Evolutionary conservation across 2,113 vertebrate genomes (phyloP), one percentile per base, ranked within the genome.

Genomic region (Thryonomys swinderianus): DNA sequence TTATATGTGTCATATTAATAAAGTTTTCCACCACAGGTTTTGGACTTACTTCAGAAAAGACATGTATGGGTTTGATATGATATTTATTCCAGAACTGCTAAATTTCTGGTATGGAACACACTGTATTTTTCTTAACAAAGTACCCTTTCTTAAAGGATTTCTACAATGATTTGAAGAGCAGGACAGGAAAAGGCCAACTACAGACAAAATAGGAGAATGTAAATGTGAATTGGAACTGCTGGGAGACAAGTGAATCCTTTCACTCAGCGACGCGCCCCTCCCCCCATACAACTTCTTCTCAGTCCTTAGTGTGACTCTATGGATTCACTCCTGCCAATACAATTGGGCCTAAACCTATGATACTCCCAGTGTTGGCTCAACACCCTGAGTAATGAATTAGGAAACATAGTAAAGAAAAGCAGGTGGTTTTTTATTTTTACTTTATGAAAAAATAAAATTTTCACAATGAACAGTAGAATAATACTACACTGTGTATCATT

Each of bases 231-330:
- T 73, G 20, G 34, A 18, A 69, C 45, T 86, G 51, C 37, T 64
- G 18, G 7, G 4, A 18, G 76, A 37, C 55, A 71, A 71, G 2
- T 16, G 32, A 27, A 67, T 90, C 34, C 30, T 48, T 78, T 51
- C 10, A 37, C 2, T 48, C 66, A 45, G 23, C 5, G 23, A 3
- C 17, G 3, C 59, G 1, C 2, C 7, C 16, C 30, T 7, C 23
- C 25, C 32, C 11, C 30, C 25, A 7, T 45, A 3, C 45, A 64
- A 17, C 18, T 74, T 71, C 32, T 18, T 62, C 10, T 95, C 74
- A 40, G 40, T 90, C n/a, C 61, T 73, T 51, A 74, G 42, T 73
- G 45, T 40, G 23, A 64, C 30, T 67, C 45, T 10, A 34, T 2
- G n/a, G 16, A 89, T 34, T 78, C 27, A 78, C 57, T 59, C 20